Base-by-base conservation (phyloP, 2,797 vertebrate species). In the Nannoperca obscura region DNA sequence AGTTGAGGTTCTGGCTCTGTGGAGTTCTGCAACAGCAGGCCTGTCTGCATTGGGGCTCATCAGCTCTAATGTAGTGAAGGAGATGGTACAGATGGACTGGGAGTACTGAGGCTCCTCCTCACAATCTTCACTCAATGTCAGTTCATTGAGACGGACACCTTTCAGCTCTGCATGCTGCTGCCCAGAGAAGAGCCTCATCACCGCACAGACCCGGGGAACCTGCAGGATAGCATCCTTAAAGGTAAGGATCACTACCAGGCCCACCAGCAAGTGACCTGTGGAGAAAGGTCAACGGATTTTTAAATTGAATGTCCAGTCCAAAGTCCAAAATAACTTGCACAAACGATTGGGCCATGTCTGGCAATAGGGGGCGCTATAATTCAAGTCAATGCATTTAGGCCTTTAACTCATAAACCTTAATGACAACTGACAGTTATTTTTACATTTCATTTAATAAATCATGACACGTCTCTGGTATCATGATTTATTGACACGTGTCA, bases 181-280 rank as follows among this genome's bases (percentile, higher is more conserved):
- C 3, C 89, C 82, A 2, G 79, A 80, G 13, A 96, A 93, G 52
- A 94, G 86, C 59, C 53, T 78, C 46, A 94, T 42, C 46, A 93
- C 3, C 1, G 74, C 85, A 14, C 49, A 91, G 69, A 95, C 85
- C 77, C 90, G 93, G 2, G 87, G 94, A 44, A 96, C 88, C 80
- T 92, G 88, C 12, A 90, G 87, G 22, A 95, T 82, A 0, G 91
- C 94, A 74, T 96, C 93, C 71, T 94, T 88, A 0, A 94, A 79
- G 14, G 95, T 81, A 5, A 96, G 73, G 81, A 96, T 84, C 70
- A 91, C 88, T 53, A 96, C 73, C 68, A 96, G 89, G 7, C 96
- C 96, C 13, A 95, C 53, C 24, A 96, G 70, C 75, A 97, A 87
- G 80, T 96, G 96, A 76, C 94, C 96, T 96, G 88, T 2, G 27